Percentiles rank a stretch among this genome's conserved stretches.
phyloP scores from a whole-genome alignment of 2,888 invertebrate species.

The Augochlorella aurata region DNA sequence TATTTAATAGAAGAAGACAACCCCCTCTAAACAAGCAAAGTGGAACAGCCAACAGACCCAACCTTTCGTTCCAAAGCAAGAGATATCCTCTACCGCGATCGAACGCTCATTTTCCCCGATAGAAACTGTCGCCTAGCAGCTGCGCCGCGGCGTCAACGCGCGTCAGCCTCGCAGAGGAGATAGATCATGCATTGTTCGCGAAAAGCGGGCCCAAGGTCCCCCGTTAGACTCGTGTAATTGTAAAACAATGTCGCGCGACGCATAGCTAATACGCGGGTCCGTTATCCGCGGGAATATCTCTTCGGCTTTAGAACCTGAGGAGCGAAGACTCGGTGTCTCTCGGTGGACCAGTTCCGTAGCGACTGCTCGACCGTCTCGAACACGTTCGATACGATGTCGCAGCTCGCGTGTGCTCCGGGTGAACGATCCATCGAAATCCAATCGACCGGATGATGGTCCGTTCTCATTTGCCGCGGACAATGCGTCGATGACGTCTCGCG shows the following conservation, averaged over 20 bases:
- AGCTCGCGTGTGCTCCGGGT: background rate
- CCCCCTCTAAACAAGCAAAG: too few species aligned
- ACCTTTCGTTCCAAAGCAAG: too few species aligned
- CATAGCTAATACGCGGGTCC: constrained; percentile 53
- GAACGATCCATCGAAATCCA: constrained; percentile 37
- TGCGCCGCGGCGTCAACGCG: background rate
- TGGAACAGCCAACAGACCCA: too few species aligned
- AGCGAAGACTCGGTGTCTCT: constrained; percentile 5
- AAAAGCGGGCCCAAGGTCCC: constrained; percentile 26
- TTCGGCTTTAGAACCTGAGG: background rate
- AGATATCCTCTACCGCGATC: too few species aligned
- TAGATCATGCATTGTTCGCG: constrained; percentile 41
- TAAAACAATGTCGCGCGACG: constrained; percentile 57
- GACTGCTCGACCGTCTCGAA: background rate
- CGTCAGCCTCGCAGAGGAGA: background rate
- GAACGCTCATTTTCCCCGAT: too few species aligned
- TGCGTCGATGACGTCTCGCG: constrained; percentile 25
- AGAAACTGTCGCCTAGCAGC: background rate
- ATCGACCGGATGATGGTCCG: constrained; percentile 31
- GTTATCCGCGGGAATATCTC: constrained; percentile 42
- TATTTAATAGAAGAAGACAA: too few species aligned
- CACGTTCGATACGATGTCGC: background rate
- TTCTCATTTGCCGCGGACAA: constrained; percentile 24
- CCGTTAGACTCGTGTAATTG: constrained; percentile 41
- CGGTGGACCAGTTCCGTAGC: constrained; percentile 45